Percentiles rank a stretch among this genome's conserved stretches.
Evolutionary conservation across 2,113 vertebrate genomes (phyloP).

Genomic region (Esox niger): DNA sequence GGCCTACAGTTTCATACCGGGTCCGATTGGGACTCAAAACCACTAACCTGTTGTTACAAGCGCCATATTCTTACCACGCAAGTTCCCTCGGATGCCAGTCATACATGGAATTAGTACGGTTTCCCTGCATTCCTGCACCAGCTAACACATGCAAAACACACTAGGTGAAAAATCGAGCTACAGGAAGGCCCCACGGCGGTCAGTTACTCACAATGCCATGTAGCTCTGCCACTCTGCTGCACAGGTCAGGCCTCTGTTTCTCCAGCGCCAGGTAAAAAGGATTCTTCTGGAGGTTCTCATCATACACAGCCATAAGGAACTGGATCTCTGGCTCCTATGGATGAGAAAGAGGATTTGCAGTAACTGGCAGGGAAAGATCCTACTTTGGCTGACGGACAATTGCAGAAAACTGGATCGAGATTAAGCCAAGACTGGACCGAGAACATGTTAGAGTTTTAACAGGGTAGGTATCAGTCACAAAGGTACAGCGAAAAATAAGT

Average conservation of each 20-base stretch:
- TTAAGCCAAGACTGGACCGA: neutral
- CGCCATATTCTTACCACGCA: too few species aligned
- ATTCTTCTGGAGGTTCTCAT: conserved; percentile 95
- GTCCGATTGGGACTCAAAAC: too few species aligned
- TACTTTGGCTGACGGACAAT: neutral
- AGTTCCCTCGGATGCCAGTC: too few species aligned
- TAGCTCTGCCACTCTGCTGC: conserved; percentile 80
- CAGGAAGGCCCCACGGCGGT: neutral
- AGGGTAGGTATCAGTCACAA: too few species aligned
- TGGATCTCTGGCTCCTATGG: conserved; percentile 53
- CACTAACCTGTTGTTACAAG: too few species aligned
- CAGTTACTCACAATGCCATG: conserved; percentile 85
- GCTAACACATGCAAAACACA: neutral
- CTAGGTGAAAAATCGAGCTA: neutral
- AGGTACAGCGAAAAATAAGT: too few species aligned
- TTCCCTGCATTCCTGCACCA: neutral
- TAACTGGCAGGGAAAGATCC: neutral
- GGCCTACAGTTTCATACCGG: too few species aligned
- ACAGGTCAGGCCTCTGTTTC: conserved; percentile 87
- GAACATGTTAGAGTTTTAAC: neutral
- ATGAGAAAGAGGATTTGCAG: neutral
- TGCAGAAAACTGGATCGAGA: neutral
- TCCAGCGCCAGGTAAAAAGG: conserved; percentile 91
- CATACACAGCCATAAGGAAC: conserved; percentile 95
- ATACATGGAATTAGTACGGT: neutral